A percentile compares a stretch with the other conserved stretches of the same genome.
phyloP scores from a whole-genome alignment of 1,140 invertebrate genomes.

The Drosophila seguyi region DNA sequence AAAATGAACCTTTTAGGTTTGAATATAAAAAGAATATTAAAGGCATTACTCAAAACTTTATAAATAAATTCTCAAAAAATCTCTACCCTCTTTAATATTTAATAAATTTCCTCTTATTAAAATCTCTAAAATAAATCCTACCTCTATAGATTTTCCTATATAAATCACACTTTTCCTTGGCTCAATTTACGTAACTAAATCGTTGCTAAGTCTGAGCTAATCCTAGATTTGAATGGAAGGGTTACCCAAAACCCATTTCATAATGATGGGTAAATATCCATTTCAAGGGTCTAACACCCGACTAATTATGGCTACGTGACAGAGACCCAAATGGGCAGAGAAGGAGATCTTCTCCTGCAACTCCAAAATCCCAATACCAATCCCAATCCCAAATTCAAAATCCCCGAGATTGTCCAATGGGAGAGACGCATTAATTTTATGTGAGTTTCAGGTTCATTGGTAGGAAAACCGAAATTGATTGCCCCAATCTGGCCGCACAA shows the following conservation, averaged over 20 bases:
- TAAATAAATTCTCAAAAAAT: too few relatives aligned
- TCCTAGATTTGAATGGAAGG: slow-evolving; percentile 21
- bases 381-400: background rate
- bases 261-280: slow-evolving; percentile 43
- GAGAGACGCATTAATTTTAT: slow-evolving; percentile 69
- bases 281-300: slow-evolving; percentile 24
- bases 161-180: background rate
- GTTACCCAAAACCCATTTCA: slow-evolving; percentile 14
- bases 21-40: too few relatives aligned
- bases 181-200: background rate
- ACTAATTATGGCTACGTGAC: slow-evolving; percentile 67
- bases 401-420: slow-evolving; percentile 53
- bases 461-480: slow-evolving; percentile 75
- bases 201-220: background rate
- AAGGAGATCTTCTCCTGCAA: slow-evolving; percentile 4
- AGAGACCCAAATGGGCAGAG: slow-evolving; percentile 2
- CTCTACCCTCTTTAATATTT: too few relatives aligned
- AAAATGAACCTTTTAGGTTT: too few relatives aligned
- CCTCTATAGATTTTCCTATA: background rate
- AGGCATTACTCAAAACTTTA: too few relatives aligned
- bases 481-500: slow-evolving; percentile 70
- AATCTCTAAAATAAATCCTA: background rate
- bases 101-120: too few relatives aligned
- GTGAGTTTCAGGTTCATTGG: slow-evolving; percentile 67
- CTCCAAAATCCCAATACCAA: background rate